These are phyloP conservation scores for Platygyra sinensis DNA, from an alignment of 64 coral and sea anemone genomes.

Conservation along the genomic window DNA sequence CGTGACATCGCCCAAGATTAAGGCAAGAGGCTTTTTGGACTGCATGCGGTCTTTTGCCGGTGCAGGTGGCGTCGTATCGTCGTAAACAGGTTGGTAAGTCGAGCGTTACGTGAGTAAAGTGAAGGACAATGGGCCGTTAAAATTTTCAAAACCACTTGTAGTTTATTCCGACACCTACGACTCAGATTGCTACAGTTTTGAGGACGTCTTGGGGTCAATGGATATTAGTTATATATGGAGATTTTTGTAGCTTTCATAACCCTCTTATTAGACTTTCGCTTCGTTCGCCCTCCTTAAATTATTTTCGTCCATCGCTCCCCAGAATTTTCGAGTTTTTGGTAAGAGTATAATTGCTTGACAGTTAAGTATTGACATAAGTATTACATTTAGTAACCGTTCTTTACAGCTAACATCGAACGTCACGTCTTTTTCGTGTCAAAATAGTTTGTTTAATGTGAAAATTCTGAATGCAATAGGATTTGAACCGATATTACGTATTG, in stretches of 20 bases:
- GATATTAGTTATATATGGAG: neutral
- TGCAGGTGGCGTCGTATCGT: constrained; percentile 30
- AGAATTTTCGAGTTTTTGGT: no score
- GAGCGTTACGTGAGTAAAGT: constrained; percentile 24
- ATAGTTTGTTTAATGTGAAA: no score
- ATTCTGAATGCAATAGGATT: no score
- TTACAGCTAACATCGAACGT: neutral
- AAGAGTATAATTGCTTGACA: neutral
- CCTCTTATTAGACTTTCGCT: neutral
- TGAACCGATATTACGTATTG: neutral
- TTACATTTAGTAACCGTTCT: neutral
- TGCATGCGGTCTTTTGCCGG: constrained; percentile 1
- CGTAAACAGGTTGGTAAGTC: constrained; percentile 7
- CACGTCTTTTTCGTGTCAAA: no score
- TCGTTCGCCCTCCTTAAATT: neutral
- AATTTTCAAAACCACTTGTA: neutral
- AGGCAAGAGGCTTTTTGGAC: constrained; percentile 11
- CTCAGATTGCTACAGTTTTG: neutral
- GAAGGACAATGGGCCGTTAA: constrained; percentile 11
- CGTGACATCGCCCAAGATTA: neutral
- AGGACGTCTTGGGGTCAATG: neutral
- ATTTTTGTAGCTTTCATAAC: neutral
- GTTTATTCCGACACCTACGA: constrained; percentile 1
- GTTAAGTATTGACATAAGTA: neutral
- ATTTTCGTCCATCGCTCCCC: no score